Evolutionary conservation across 2,113 vertebrate species (phyloP).

Genomic region (Atlantisia rogersi): DNA sequence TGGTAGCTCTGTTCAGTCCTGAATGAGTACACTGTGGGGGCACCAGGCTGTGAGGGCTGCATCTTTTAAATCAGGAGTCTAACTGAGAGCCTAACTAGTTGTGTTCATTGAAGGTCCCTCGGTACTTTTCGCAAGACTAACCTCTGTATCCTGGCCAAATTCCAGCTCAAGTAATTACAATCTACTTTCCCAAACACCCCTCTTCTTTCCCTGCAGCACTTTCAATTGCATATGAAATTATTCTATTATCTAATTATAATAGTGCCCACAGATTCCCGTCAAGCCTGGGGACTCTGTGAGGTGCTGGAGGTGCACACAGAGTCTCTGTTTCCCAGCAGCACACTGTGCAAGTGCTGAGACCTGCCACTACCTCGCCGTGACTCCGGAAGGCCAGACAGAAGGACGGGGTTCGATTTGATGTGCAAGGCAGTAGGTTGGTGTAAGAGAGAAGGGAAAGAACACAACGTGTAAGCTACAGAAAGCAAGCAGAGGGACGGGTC

Average conservation of each 20-base stretch:
- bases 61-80: constrained; percentile 1
- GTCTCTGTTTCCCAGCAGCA: not conserved
- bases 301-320: not conserved
- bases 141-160: constrained; percentile 59
- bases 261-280: constrained; percentile 9
- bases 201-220: constrained; percentile 46
- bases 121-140: not conserved
- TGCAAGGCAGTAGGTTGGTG: not conserved
- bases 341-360: fast-evolving
- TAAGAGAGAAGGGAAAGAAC: not conserved
- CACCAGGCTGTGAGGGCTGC: constrained; percentile 10
- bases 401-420: not conserved
- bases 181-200: constrained; percentile 31
- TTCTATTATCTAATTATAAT: constrained; percentile 60
- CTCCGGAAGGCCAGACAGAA: not conserved
- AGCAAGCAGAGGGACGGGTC: not conserved
- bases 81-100: not conserved
- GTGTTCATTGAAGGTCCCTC: not conserved
- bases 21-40: not conserved
- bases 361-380: fast-evolving
- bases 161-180: constrained; percentile 68
- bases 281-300: not conserved
- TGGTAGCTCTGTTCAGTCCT: not conserved
- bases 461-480: not conserved
- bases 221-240: constrained; percentile 50